phyloP scores from a whole-genome alignment of 2,888 invertebrate genomes.

The Apomyelois bistriatella region DNA sequence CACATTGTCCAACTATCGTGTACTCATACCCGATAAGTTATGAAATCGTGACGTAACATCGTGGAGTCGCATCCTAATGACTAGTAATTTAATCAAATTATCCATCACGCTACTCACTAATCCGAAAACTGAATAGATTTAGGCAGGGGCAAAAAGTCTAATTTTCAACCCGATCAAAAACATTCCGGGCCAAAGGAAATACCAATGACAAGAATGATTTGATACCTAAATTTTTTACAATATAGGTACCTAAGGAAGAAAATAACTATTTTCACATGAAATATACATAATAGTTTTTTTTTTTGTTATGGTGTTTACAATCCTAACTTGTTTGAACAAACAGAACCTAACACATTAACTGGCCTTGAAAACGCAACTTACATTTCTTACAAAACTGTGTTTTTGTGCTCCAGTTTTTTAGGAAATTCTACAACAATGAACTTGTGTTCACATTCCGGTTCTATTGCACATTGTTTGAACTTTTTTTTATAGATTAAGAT shows the following conservation, averaged over 20 bases:
- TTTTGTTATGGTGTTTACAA: background rate
- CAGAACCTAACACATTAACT: slow-evolving; percentile 11
- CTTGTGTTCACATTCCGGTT: slow-evolving; percentile 32
- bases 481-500: slow-evolving; percentile 31
- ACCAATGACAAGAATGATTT: background rate
- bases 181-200: background rate
- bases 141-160: slow-evolving; percentile 28
- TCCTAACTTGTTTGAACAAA: slow-evolving; percentile 6
- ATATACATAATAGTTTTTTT: background rate
- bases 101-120: slow-evolving; percentile 33
- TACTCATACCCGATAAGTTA: slow-evolving; percentile 23
- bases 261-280: no score
- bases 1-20: slow-evolving; percentile 20
- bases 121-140: slow-evolving; percentile 27
- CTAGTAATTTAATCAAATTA: slow-evolving; percentile 51
- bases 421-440: slow-evolving; percentile 28
- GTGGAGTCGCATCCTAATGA: slow-evolving; percentile 41
- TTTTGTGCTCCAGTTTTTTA: slow-evolving; percentile 18
- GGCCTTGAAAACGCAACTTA: slow-evolving; percentile 26
- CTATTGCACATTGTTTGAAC: slow-evolving; percentile 37
- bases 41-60: slow-evolving; percentile 32
- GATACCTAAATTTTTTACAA: no score
- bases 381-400: slow-evolving; percentile 21
- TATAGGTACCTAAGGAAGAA: no score
- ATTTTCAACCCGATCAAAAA: slow-evolving; percentile 28